A percentile compares a stretch with the other conserved stretches of the same genome.
phyloP scores from a whole-genome alignment of 2,888 invertebrate genomes.

The Drosophila niveifrons region DNA sequence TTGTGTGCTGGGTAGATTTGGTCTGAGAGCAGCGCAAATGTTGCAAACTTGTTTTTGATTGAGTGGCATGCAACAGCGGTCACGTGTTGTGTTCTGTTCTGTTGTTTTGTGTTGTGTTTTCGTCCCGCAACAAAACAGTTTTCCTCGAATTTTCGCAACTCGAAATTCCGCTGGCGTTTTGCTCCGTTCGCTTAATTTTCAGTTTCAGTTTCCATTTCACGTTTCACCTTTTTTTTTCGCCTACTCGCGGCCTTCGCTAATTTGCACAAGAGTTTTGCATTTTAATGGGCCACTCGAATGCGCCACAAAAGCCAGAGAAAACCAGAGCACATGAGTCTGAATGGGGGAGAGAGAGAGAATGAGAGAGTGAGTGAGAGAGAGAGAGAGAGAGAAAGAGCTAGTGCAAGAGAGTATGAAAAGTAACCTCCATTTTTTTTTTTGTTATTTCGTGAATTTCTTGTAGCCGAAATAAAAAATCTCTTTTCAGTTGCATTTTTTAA shows the following conservation, averaged over 20 bases:
- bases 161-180: slow-evolving; percentile 11
- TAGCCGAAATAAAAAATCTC: slow-evolving; percentile 15
- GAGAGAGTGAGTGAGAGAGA: neutral
- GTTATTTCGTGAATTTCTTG: slow-evolving; percentile 16
- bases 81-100: slow-evolving; percentile 8
- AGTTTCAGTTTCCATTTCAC: slow-evolving; percentile 12
- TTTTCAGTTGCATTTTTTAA: slow-evolving; percentile 16
- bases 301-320: neutral
- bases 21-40: slow-evolving; percentile 16
- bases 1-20: slow-evolving; percentile 2
- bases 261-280: slow-evolving; percentile 43
- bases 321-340: neutral
- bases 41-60: slow-evolving; percentile 42
- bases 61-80: slow-evolving; percentile 45
- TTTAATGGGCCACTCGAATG: slow-evolving; percentile 31
- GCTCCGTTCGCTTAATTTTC: slow-evolving; percentile 4
- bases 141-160: slow-evolving; percentile 9
- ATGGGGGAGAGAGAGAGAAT: neutral
- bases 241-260: slow-evolving; percentile 36
- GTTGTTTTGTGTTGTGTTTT: too few species aligned
- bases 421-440: slow-evolving; percentile 7
- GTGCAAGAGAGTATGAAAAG: neutral
- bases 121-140: slow-evolving; percentile 12
- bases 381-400: too few species aligned
- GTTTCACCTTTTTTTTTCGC: slow-evolving; percentile 13